A percentile compares a stretch with the other conserved stretches of the same genome.
These are phyloP conservation scores for Priocnemis perturbator DNA, from an alignment of 2,888 invertebrate species.

Conservation along the genomic window DNA sequence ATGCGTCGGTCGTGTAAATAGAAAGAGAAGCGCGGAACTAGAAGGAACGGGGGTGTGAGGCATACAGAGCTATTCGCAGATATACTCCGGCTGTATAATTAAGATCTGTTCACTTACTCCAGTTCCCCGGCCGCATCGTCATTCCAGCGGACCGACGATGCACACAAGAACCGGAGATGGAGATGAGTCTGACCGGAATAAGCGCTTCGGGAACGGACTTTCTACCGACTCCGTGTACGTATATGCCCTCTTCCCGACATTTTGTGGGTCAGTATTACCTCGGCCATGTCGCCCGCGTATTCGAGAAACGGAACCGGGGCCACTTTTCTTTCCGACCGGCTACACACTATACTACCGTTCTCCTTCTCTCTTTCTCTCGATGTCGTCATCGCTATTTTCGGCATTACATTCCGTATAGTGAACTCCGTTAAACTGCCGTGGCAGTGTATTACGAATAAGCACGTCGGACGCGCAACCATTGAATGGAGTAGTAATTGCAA, in stretches of 20 bases:
- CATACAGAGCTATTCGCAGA: neutral
- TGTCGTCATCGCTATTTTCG: no score
- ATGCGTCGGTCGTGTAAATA: neutral
- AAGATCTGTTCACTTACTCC: conserved; percentile 34
- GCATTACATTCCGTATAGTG: no score
- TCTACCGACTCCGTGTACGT: conserved; percentile 26
- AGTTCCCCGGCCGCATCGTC: conserved; percentile 8
- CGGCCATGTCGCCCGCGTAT: conserved; percentile 15
- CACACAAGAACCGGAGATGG: conserved; percentile 17
- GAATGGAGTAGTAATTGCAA: no score
- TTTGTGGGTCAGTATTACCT: conserved; percentile 44
- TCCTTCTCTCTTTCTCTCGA: neutral
- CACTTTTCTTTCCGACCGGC: conserved; percentile 4
- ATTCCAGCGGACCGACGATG: neutral
- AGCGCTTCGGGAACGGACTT: conserved; percentile 38
- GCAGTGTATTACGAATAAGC: no score
- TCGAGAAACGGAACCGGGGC: conserved; percentile 1
- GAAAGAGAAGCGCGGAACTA: neutral
- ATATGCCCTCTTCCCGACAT: conserved; percentile 22
- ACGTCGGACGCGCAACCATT: no score
- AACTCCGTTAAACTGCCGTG: no score
- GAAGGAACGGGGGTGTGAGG: neutral
- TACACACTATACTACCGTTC: no score
- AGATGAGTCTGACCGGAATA: conserved; percentile 37
- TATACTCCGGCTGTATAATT: conserved; percentile 15